Conservation (phyloP, 2,888 invertebrate species). For the Tenthredo amoena region DNA sequence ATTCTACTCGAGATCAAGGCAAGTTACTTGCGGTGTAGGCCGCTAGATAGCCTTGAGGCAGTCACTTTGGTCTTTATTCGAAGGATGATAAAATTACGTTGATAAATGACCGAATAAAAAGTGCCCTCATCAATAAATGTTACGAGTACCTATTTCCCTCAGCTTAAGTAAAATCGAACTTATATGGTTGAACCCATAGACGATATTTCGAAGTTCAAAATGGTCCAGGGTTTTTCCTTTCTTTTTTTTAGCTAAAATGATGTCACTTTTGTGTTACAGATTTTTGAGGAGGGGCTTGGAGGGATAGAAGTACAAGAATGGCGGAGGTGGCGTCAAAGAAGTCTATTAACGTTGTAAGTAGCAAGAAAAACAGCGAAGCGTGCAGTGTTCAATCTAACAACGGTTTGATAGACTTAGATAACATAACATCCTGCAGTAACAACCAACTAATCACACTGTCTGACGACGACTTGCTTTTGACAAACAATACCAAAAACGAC, state of each 20-base stretch:
- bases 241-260: slow-evolving; percentile 54
- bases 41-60: slow-evolving; percentile 29
- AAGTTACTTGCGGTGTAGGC: not conserved
- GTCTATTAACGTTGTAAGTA: slow-evolving; percentile 75
- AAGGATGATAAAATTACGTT: not conserved
- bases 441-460: slow-evolving; percentile 73
- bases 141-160: not conserved
- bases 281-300: slow-evolving; percentile 55
- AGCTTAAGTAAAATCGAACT: not conserved
- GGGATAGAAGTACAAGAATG: slow-evolving; percentile 68
- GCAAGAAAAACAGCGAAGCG: slow-evolving; percentile 72
- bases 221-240: not conserved
- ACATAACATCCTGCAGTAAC: slow-evolving; percentile 74
- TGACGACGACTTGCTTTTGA: slow-evolving; percentile 71
- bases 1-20: slow-evolving; percentile 14
- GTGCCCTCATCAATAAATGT: not conserved
- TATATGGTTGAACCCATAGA: not conserved
- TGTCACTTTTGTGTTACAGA: slow-evolving; percentile 61
- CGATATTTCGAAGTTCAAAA: not conserved
- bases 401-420: slow-evolving; percentile 76
- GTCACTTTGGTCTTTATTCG: not conserved
- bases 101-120: not conserved
- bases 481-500: slow-evolving; percentile 71
- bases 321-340: slow-evolving; percentile 76
- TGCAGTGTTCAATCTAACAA: slow-evolving; percentile 77